These are phyloP conservation scores for Pseudorasbora parva DNA, from an alignment of 2,113 vertebrate genomes.

Conservation along the genomic window DNA sequence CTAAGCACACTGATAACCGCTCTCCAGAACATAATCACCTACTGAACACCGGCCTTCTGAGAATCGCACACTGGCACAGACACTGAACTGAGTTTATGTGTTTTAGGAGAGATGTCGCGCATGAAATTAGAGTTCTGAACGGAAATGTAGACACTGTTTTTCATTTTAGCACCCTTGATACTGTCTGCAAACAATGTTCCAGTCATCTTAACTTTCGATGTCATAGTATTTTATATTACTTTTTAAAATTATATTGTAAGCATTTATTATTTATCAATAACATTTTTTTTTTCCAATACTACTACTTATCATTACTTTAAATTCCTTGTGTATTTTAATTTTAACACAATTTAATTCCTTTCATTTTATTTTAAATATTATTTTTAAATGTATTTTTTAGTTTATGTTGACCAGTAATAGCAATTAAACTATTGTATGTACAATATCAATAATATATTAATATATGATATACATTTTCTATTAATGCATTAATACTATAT, in stretches of 20 bases:
- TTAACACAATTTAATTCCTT: not conserved
- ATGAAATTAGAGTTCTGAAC: not conserved
- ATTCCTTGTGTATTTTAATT: not conserved
- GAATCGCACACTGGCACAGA: constrained; percentile 58
- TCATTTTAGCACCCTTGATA: not conserved
- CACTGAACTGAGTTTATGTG: constrained; percentile 18
- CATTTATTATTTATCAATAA: not conserved
- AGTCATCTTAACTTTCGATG: not conserved
- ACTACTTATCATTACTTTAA: too few relatives aligned
- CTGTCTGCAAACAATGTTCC: not conserved
- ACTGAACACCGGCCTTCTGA: constrained; percentile 70
- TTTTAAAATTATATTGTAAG: not conserved
- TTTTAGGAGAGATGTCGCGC: not conserved
- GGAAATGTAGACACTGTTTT: not conserved
- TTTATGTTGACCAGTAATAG: not conserved
- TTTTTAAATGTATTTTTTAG: not conserved
- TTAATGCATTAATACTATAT: not conserved
- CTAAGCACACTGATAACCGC: constrained; percentile 70
- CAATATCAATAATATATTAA: too few relatives aligned
- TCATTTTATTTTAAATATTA: not conserved
- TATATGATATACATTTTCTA: too few relatives aligned
- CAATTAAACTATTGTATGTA: not conserved
- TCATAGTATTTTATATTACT: not conserved
- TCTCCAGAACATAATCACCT: constrained; percentile 69
- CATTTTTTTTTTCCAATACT: not conserved